Evolutionary conservation across 2,797 vertebrate genomes (phyloP).

Genomic region (Spinibarbus caldwelli): DNA sequence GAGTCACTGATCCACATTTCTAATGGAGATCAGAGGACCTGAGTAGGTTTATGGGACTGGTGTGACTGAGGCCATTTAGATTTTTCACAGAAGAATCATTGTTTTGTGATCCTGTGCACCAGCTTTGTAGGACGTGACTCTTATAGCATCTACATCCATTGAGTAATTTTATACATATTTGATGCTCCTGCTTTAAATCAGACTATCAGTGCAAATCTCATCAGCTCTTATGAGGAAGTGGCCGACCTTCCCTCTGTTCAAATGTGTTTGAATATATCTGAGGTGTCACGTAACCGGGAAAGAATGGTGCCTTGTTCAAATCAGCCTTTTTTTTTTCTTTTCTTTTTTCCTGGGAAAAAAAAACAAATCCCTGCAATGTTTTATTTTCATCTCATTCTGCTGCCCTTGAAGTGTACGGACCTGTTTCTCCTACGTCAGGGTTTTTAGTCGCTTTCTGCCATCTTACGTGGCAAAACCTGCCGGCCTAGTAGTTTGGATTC

Average conservation of each 20-base stretch:
- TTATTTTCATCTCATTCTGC: background rate
- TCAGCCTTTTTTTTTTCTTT: background rate
- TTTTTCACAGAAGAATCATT: slow-evolving; percentile 75
- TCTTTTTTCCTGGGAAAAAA: background rate
- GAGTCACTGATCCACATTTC: slow-evolving; percentile 51
- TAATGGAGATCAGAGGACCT: slow-evolving; percentile 74
- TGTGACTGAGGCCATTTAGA: slow-evolving; percentile 64
- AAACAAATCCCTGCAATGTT: background rate
- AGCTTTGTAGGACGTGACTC: background rate
- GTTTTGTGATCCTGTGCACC: slow-evolving; percentile 56
- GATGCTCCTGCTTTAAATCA: background rate
- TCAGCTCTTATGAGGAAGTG: slow-evolving; percentile 29
- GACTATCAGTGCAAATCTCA: too few species aligned
- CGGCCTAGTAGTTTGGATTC: background rate
- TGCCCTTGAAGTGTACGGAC: slow-evolving; percentile 1
- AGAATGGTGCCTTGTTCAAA: background rate
- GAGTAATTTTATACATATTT: background rate
- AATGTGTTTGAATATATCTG: background rate
- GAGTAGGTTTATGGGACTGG: slow-evolving; percentile 61
- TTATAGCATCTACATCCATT: background rate
- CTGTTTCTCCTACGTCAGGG: background rate
- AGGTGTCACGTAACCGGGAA: background rate
- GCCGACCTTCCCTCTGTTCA: background rate
- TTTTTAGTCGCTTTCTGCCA: background rate
- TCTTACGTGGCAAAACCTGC: background rate